A percentile compares a stretch with the other conserved stretches of the same genome.
phyloP scores from a whole-genome alignment of 2,888 invertebrate species.

The Cheilosia pagana region DNA sequence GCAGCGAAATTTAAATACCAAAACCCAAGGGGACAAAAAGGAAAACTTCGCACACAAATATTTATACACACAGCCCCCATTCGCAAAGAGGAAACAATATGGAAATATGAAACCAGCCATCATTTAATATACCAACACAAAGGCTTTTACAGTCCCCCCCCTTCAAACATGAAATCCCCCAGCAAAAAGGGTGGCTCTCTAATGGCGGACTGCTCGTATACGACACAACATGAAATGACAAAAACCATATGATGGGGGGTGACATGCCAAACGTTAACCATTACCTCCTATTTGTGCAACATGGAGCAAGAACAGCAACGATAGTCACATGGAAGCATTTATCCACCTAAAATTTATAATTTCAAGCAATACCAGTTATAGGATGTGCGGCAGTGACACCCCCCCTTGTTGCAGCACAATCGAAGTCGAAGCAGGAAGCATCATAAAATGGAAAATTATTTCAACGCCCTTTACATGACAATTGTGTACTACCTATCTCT shows the following conservation, averaged over 20 bases:
- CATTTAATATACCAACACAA: slow-evolving; percentile 51
- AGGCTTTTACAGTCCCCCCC: slow-evolving; percentile 12
- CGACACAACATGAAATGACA: background rate
- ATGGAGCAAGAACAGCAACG: background rate
- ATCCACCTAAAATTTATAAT: background rate
- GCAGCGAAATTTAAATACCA: background rate
- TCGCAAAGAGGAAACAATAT: slow-evolving; percentile 27
- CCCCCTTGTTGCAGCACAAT: too few species aligned
- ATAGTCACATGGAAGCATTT: background rate
- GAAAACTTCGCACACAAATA: background rate
- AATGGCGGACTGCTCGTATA: background rate
- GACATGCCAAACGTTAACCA: slow-evolving; percentile 1
- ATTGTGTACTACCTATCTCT: slow-evolving; percentile 9
- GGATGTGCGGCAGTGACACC: background rate
- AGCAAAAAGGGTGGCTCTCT: background rate
- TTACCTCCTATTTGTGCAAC: background rate
- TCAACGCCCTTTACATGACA: slow-evolving; percentile 49
- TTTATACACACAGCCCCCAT: background rate
- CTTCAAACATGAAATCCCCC: background rate
- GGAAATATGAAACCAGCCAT: slow-evolving; percentile 60
- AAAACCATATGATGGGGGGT: background rate
- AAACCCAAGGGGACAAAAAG: background rate
- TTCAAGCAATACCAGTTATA: background rate
- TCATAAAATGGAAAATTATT: slow-evolving; percentile 44
- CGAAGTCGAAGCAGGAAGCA: slow-evolving; percentile 24